phyloP scores from a whole-genome alignment of 1,140 invertebrate species.

The Cydia fagiglandana region DNA sequence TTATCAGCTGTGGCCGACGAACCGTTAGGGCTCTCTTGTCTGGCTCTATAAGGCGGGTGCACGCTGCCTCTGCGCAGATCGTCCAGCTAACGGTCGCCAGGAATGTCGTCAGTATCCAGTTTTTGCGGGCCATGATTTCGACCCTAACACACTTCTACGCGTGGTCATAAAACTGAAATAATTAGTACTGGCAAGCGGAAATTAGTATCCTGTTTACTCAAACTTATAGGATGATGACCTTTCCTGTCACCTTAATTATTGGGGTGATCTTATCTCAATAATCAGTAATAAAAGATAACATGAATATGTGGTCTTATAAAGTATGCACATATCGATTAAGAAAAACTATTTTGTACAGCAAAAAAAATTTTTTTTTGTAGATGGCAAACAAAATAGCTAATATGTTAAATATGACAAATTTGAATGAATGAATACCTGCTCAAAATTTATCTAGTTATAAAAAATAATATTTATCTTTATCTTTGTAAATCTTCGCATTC shows the following conservation, averaged over 20 bases:
- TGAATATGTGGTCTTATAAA: neutral
- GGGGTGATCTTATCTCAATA: neutral
- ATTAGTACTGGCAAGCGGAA: slow-evolving; percentile 20
- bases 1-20: slow-evolving; percentile 22
- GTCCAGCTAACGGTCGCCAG: slow-evolving; percentile 65
- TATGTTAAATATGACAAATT: no score
- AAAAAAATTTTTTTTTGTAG: no score
- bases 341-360: neutral
- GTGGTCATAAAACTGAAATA: slow-evolving; percentile 34
- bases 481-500: neutral
- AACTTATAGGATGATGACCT: neutral
- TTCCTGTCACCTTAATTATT: neutral
- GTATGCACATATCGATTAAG: neutral
- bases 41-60: slow-evolving; percentile 28
- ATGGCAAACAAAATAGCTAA: no score
- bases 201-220: slow-evolving; percentile 26
- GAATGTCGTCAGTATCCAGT: slow-evolving; percentile 62
- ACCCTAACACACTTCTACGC: slow-evolving; percentile 53
- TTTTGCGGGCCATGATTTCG: slow-evolving; percentile 52
- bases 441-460: neutral
- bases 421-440: neutral
- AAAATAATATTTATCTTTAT: neutral
- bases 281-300: neutral
- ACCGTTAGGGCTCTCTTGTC: slow-evolving; percentile 29
- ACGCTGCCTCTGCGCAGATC: slow-evolving; percentile 41